Base-by-base conservation (phyloP, 1,140 invertebrate species). In the Zophobas atratus region DNA sequence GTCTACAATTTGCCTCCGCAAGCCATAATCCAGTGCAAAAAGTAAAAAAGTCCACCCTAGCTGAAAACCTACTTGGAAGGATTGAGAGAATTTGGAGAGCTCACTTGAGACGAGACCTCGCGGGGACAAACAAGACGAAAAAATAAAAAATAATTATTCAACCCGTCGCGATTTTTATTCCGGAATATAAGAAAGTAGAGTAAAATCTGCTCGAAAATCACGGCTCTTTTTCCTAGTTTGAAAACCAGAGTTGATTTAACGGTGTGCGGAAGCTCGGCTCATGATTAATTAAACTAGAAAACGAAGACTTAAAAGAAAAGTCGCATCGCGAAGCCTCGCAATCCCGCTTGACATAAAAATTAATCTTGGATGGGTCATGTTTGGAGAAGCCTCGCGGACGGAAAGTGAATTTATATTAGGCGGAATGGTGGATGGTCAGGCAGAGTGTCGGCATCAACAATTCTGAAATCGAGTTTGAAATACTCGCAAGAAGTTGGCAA, bases 131-230 rank as follows among this genome's bases (percentile, higher is more conserved):
- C 39, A 67, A 67, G 60, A 46, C 60, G 8, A 67, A 67, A 67
- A 67, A 67, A 67, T 67, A 67, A 67, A 67, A 60, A 67, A 67
- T 43, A 67, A 67, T 67, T 67, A 67, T 67, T 67, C 60, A 67
- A 43, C 1, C 60, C 38, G 39, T 43, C 38, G 60, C 33, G 60
- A 67, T 43, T 67, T 43, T 67, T 20, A 67, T 38, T 38, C 56
- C 56, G 36, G 56, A 60, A 60, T 36, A 33, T 60, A 60, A 60
- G 56, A 60, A 60, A 60, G 4, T 38, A 60, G 34, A 5, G 38
- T 4, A 60, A 8, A 46, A 46, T 46, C 43, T 46, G 3, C 8
- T 46, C 8, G 43, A 46, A 20, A 46, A 46, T 46, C 3, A 8
- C 8, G 43, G 43, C 3, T 3, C 43, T 46, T 8, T 46, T 8